Conservation (phyloP, 1,140 invertebrate genomes). For the Sycobia sp. region DNA sequence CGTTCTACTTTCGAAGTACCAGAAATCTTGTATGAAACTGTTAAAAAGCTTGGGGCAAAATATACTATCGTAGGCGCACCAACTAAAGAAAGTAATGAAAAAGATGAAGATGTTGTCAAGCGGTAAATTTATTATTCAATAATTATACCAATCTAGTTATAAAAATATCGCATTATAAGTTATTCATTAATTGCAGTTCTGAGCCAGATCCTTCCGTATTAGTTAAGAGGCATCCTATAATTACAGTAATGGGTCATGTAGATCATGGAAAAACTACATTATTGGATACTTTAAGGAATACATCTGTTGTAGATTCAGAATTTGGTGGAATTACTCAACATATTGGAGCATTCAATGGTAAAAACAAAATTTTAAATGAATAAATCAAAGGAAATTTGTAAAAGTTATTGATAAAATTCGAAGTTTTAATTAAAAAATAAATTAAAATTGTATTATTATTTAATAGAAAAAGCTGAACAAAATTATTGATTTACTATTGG, state of each 20-base stretch:
- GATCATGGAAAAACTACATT: conserved; percentile 99
- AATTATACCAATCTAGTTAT: background rate
- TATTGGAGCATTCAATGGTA: conserved; percentile 95
- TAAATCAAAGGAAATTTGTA: no score
- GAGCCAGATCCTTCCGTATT: conserved; percentile 68
- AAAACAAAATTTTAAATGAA: background rate
- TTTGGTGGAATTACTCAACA: conserved; percentile 99
- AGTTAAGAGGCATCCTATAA: conserved; percentile 82
- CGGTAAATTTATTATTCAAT: conserved; percentile 36
- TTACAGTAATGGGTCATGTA: conserved; percentile 99
- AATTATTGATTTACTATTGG: no score
- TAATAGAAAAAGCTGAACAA: no score
- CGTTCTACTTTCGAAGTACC: conserved; percentile 61
- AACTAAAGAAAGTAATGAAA: conserved; percentile 37
- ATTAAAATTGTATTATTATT: no score
- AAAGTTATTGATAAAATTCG: no score
- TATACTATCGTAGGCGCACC: no score
- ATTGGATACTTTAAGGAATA: conserved; percentile 85
- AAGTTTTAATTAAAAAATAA: no score
- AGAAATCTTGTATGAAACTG: conserved; percentile 67
- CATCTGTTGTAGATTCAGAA: conserved; percentile 86
- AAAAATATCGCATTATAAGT: conserved; percentile 2
- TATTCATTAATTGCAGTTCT: conserved; percentile 46
- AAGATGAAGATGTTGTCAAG: conserved; percentile 36
- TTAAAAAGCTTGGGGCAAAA: conserved; percentile 69